These are phyloP conservation scores for Danaus chrysippus DNA, from an alignment of 2,888 invertebrate genomes.

Conservation along the genomic window DNA sequence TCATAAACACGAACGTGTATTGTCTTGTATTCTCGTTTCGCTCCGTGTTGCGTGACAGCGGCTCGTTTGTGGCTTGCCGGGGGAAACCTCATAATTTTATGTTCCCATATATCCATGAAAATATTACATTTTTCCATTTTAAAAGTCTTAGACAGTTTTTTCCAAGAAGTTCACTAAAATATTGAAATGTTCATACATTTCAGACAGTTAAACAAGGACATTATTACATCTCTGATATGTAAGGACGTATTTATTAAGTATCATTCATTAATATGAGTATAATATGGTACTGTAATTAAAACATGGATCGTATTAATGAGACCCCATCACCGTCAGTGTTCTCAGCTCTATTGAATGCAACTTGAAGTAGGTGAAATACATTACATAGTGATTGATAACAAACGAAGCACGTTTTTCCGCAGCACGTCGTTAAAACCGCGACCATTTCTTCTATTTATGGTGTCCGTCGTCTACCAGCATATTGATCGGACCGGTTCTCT, in stretches of 20 bases:
- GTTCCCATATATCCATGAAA: slow-evolving; percentile 44
- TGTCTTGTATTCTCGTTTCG: slow-evolving; percentile 57
- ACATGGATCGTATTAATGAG: background rate
- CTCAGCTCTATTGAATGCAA: slow-evolving; percentile 7
- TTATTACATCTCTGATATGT: no score
- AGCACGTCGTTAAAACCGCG: slow-evolving; percentile 59
- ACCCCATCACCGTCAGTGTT: slow-evolving; percentile 5
- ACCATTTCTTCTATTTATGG: slow-evolving; percentile 69
- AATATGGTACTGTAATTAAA: slow-evolving; percentile 1
- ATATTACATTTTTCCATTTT: slow-evolving; percentile 32
- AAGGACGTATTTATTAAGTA: no score
- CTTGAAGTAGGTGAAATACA: slow-evolving; percentile 48
- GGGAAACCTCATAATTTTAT: slow-evolving; percentile 62
- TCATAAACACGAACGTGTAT: slow-evolving; percentile 59
- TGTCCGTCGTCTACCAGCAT: slow-evolving; percentile 60
- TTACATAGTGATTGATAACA: slow-evolving; percentile 62
- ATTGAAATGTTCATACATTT: no score
- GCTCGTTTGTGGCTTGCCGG: slow-evolving; percentile 49
- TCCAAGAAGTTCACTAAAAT: no score
- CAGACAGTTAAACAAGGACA: no score
- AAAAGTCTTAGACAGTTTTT: no score
- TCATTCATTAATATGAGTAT: background rate
- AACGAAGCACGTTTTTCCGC: slow-evolving; percentile 55
- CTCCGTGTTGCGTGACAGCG: slow-evolving; percentile 58
- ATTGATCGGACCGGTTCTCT: slow-evolving; percentile 62